Evolutionary conservation across 2,113 vertebrate genomes (phyloP).

Genomic region (Grammomys dolichurus): DNA sequence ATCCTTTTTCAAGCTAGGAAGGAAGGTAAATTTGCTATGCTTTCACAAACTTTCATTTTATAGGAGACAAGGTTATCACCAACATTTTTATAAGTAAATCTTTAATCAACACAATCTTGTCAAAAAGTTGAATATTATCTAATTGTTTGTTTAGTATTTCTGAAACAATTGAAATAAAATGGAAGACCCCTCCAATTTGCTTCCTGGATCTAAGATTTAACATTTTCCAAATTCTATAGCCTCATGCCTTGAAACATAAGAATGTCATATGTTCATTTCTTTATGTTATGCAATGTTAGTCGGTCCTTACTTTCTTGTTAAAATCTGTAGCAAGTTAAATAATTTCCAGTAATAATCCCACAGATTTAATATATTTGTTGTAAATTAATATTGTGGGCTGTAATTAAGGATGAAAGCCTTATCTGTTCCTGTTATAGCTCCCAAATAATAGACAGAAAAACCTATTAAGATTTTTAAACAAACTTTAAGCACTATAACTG

Average conservation of each 20-base stretch:
- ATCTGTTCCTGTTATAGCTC: too few species aligned
- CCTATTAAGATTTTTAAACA: too few species aligned
- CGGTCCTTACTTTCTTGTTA: neutral
- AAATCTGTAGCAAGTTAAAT: neutral
- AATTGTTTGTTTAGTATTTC: neutral
- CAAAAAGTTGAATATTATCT: neutral
- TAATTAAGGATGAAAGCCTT: too few species aligned
- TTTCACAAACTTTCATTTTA: neutral
- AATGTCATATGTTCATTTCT: neutral
- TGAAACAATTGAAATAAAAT: neutral
- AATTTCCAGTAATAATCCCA: neutral
- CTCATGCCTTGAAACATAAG: neutral
- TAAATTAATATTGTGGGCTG: too few species aligned
- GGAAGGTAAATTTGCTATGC: conserved; percentile 2
- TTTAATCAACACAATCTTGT: neutral
- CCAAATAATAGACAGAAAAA: too few species aligned
- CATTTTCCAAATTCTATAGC: neutral
- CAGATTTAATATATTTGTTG: neutral
- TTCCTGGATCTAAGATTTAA: conserved; percentile 5
- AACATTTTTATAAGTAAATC: neutral
- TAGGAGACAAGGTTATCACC: neutral
- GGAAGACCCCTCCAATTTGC: neutral
- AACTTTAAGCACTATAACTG: too few species aligned
- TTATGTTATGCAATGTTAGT: neutral
- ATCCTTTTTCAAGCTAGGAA: conserved; percentile 34